Conservation (phyloP, 2,113 vertebrate genomes). For the Stictonetta naevosa region DNA sequence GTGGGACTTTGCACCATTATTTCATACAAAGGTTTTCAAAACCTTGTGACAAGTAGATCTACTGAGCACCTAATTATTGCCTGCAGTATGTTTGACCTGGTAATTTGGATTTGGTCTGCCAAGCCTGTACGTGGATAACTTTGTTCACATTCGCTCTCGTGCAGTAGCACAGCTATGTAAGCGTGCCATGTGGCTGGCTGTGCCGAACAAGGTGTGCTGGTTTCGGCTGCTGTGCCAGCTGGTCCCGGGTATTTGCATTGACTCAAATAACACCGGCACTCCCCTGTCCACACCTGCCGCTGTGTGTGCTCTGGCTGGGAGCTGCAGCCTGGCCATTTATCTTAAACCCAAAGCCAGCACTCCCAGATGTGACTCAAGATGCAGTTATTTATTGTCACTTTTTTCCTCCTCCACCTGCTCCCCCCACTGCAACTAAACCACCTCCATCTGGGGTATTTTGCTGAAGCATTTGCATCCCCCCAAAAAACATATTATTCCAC, state of each 20-base stretch:
- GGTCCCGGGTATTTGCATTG: not conserved
- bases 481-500: not conserved
- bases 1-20: not conserved
- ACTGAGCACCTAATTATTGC: too few species aligned
- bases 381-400: not conserved
- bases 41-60: not conserved
- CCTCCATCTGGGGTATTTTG: too few species aligned
- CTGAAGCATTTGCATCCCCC: not conserved
- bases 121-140: not conserved
- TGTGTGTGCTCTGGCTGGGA: not conserved
- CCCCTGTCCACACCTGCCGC: not conserved
- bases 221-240: not conserved
- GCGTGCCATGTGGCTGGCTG: not conserved
- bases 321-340: not conserved
- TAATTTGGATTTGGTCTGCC: not conserved
- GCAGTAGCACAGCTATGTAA: not conserved
- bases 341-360: not conserved
- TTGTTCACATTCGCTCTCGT: rapidly evolving
- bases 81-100: not conserved
- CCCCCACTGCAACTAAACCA: not conserved
- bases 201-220: not conserved
- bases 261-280: not conserved
- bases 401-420: not conserved
- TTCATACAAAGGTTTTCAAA: not conserved
- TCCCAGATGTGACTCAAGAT: not conserved